These are phyloP conservation scores for Drosophila sp. DNA, from an alignment of 1,140 invertebrate species.

Conservation along the genomic window DNA sequence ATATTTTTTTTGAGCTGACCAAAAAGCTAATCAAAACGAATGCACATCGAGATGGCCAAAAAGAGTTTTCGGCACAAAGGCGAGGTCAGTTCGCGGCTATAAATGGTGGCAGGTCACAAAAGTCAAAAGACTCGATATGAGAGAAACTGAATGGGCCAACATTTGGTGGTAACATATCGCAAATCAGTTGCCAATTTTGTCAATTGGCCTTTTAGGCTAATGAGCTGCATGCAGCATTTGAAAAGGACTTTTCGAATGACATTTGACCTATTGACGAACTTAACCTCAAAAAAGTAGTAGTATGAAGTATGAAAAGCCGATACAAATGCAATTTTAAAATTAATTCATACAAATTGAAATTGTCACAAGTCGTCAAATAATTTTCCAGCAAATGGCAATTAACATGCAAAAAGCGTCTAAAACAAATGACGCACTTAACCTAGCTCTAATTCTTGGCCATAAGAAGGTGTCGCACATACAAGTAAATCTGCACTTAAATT, in stretches of 20 bases:
- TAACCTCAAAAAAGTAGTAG: background rate
- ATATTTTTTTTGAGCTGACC: slow-evolving; percentile 8
- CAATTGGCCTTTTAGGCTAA: slow-evolving; percentile 44
- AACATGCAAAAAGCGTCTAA: slow-evolving; percentile 16
- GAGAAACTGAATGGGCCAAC: slow-evolving; percentile 19
- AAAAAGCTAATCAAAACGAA: slow-evolving; percentile 76
- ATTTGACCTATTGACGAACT: slow-evolving; percentile 35
- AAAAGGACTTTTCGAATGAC: too few species aligned
- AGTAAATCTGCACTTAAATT: too few species aligned
- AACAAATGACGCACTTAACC: background rate
- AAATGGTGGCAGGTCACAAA: slow-evolving; percentile 36
- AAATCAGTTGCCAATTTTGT: slow-evolving; percentile 48
- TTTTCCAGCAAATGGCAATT: slow-evolving; percentile 47
- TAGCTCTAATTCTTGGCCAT: background rate
- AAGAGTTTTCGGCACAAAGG: slow-evolving; percentile 29
- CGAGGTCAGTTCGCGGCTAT: slow-evolving; percentile 56
- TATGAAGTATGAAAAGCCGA: background rate
- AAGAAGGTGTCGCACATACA: slow-evolving; percentile 13
- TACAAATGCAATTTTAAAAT: slow-evolving; percentile 9
- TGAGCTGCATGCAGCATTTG: slow-evolving; percentile 16
- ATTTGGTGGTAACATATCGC: background rate
- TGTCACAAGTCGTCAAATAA: slow-evolving; percentile 56
- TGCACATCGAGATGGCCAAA: slow-evolving; percentile 46
- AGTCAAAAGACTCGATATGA: slow-evolving; percentile 26
- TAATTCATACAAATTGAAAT: slow-evolving; percentile 50